phyloP scores from a whole-genome alignment of 2,888 invertebrate species.

The Miltochrista miniata region DNA sequence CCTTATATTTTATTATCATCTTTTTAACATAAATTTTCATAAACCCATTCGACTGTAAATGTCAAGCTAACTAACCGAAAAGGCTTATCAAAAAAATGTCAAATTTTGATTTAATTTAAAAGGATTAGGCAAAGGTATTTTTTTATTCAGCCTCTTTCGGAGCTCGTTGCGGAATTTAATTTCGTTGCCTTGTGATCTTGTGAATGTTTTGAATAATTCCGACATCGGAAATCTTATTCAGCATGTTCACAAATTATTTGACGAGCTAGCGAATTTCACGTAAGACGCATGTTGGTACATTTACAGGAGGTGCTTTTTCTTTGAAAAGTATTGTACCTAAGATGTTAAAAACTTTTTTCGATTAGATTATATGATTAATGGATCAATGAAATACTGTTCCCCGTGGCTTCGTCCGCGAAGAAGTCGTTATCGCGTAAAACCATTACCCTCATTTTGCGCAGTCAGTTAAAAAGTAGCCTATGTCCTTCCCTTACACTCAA shows the following conservation, averaged over 20 bases:
- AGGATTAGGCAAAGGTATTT: constrained; percentile 38
- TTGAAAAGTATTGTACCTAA: no score
- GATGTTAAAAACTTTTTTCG: no score
- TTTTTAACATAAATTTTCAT: constrained; percentile 9
- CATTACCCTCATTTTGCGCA: no score
- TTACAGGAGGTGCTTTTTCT: not conserved
- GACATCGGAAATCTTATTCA: constrained; percentile 39
- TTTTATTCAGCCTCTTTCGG: constrained; percentile 33
- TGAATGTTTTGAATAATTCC: constrained; percentile 54
- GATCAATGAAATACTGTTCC: no score
- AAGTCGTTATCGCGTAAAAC: no score
- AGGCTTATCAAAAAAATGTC: constrained; percentile 32
- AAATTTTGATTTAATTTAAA: constrained; percentile 44
- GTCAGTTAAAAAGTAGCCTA: no score
- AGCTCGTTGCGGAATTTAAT: constrained; percentile 51
- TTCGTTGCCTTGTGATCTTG: constrained; percentile 45
- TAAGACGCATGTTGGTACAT: no score
- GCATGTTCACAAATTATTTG: not conserved
- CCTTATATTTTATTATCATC: not conserved
- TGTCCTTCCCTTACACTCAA: no score
- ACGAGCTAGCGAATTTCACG: no score
- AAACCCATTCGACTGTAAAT: not conserved
- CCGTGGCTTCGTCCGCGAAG: no score
- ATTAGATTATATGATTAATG: no score
- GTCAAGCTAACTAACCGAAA: constrained; percentile 23